These are phyloP conservation scores for Agrenia bidenticulata DNA, from an alignment of 2,888 invertebrate genomes.

Conservation along the genomic window DNA sequence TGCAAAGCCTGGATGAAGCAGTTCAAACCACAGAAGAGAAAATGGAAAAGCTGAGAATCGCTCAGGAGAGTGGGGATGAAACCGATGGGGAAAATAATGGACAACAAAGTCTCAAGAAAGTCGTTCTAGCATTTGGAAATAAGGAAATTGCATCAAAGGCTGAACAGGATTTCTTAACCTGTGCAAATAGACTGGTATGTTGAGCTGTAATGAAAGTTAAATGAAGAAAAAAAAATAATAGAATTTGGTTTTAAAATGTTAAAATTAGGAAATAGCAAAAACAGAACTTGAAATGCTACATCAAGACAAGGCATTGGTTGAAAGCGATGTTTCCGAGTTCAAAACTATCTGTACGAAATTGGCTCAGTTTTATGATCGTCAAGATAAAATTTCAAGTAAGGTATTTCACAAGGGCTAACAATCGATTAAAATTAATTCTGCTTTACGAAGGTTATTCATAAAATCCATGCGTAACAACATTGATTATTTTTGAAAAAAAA, in stretches of 20 bases:
- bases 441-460: not conserved
- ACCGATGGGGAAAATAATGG: constrained; percentile 15
- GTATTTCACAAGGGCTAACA: no score
- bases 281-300: constrained; percentile 52
- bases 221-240: no score
- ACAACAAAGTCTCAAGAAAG: constrained; percentile 20
- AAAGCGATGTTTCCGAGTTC: constrained; percentile 45
- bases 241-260: no score
- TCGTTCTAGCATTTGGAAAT: constrained; percentile 40
- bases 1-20: constrained; percentile 39
- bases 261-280: constrained; percentile 47
- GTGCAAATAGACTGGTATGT: constrained; percentile 46
- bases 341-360: constrained; percentile 37
- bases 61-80: constrained; percentile 18
- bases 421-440: no score
- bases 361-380: constrained; percentile 44
- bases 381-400: constrained; percentile 47
- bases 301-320: constrained; percentile 49
- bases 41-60: constrained; percentile 31
- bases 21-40: constrained; percentile 32
- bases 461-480: no score
- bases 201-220: not conserved
- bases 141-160: constrained; percentile 35
- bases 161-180: constrained; percentile 48
- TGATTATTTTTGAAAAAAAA: no score